Evolutionary conservation across 2,888 invertebrate species (phyloP).

Genomic region (Tenodera sinensis): DNA sequence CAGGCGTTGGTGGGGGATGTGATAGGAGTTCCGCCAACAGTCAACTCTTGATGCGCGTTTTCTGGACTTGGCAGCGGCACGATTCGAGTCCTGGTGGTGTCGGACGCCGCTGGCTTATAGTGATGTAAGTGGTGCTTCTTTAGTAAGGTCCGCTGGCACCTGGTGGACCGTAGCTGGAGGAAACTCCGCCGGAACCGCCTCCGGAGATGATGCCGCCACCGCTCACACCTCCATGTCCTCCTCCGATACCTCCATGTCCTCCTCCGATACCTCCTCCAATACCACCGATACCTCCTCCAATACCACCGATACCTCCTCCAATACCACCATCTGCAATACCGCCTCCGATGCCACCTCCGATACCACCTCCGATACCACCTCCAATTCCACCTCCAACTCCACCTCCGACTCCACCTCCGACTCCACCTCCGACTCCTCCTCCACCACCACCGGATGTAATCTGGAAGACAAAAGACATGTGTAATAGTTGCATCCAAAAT

Average conservation of each 20-base stretch:
- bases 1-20: not conserved
- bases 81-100: not conserved
- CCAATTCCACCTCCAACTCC: conserved; percentile 37
- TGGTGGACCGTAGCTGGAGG: conserved; percentile 29
- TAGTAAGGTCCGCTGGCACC: conserved; percentile 30
- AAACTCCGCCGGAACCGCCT: conserved; percentile 23
- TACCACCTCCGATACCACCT: conserved; percentile 40
- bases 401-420: conserved; percentile 44
- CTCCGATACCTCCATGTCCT: conserved; percentile 37
- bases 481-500: no score
- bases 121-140: conserved; percentile 2
- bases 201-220: not conserved
- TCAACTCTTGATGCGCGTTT: not conserved
- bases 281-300: conserved; percentile 38
- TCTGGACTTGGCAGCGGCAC: not conserved
- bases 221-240: conserved; percentile 33
- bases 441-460: conserved; percentile 36
- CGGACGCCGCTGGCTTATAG: not conserved
- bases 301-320: conserved; percentile 37
- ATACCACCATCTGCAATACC: conserved; percentile 36
- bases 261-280: conserved; percentile 34
- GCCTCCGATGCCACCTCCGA: conserved; percentile 44
- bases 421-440: conserved; percentile 42
- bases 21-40: not conserved
- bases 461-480: not conserved